Base-by-base conservation (phyloP, 1,140 invertebrate genomes). In the Lordiphosa stackelbergi region DNA sequence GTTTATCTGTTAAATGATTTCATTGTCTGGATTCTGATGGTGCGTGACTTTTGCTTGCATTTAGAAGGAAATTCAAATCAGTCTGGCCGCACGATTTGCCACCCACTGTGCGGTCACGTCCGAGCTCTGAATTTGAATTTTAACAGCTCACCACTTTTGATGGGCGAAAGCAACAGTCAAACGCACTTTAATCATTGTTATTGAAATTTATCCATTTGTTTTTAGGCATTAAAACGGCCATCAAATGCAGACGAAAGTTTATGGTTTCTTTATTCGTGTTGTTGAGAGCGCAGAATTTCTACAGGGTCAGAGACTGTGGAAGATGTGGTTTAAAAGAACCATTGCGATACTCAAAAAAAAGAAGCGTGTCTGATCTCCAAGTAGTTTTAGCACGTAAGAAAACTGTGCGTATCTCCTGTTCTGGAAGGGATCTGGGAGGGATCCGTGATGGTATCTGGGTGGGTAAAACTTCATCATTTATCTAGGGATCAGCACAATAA, bases 131-230 rank as follows among this genome's bases (percentile, higher is more conserved):
- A 81, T 79, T 64, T 58, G 42, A 48, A 22, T 72, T 72, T 75
- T 71, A 64, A 68, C 55, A 79, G 56, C 75, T 60, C 52, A 42
- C 54, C 64, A 57, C 53, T 58, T 13, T 28, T 5, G 63, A 53
- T 36, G n/a, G 42, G 28, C 53, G 36, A 66, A 66, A 59, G 63
- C 11, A 35, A 38, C 28, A 31, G 28, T 31, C 28, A 57, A 72
- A 53, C 10, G 38, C 54, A 79, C 66, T 77, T 69, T 65, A 73
- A 77, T 79, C 55, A 66, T 56, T 58, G 24, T 53, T 57, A 69
- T 68, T 61, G 46, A 52, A 69, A 66, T 62, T 55, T 68, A 69
- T 53, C 42, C 5, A 46, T 48, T 45, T 46, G 54, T 35, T 73
- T 43, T 72, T 53, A 43, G 66, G 53, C 38, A 42, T 73, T 66